Percentiles rank a stretch among this genome's conserved stretches.
Evolutionary conservation across 2,888 invertebrate genomes (phyloP).

Genomic region (Diaphora mendica): DNA sequence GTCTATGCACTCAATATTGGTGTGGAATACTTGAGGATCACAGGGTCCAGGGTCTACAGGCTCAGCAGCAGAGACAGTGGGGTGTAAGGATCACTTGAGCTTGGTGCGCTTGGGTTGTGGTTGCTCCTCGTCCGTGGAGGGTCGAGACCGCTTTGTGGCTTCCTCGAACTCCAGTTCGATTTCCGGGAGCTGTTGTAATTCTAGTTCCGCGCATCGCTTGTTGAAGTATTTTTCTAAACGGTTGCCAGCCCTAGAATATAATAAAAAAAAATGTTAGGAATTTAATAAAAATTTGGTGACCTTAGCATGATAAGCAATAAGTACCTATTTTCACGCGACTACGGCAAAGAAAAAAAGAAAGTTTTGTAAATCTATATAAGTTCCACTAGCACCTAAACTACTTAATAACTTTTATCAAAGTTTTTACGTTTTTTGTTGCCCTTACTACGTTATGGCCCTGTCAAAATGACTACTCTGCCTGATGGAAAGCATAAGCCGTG

Average conservation of each 20-base stretch:
- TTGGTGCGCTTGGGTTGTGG: slow-evolving; percentile 63
- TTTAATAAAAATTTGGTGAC: too few relatives aligned
- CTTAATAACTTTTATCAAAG: too few relatives aligned
- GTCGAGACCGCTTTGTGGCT: slow-evolving; percentile 43
- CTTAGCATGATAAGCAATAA: too few relatives aligned
- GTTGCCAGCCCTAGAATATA: slow-evolving; percentile 89
- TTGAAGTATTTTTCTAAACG: slow-evolving; percentile 90
- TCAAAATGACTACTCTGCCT: too few relatives aligned
- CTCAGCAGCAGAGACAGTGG: slow-evolving; percentile 67
- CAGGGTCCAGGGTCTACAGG: background rate
- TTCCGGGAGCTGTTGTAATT: slow-evolving; percentile 82
- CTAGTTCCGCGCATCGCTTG: slow-evolving; percentile 89
- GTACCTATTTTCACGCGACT: too few relatives aligned
- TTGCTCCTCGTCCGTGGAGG: slow-evolving; percentile 51
- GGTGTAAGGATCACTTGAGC: slow-evolving; percentile 68
- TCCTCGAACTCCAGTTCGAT: slow-evolving; percentile 62
- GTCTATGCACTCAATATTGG: background rate
- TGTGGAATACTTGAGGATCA: background rate
- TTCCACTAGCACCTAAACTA: too few relatives aligned
- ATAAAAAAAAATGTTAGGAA: background rate
- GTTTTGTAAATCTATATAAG: too few relatives aligned
- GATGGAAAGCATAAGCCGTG: too few relatives aligned
- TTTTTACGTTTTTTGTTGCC: too few relatives aligned
- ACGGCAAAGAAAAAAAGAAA: too few relatives aligned
- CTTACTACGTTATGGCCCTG: too few relatives aligned